Conservation (phyloP, 2,113 vertebrate genomes). For the Fukomys damarensis region DNA sequence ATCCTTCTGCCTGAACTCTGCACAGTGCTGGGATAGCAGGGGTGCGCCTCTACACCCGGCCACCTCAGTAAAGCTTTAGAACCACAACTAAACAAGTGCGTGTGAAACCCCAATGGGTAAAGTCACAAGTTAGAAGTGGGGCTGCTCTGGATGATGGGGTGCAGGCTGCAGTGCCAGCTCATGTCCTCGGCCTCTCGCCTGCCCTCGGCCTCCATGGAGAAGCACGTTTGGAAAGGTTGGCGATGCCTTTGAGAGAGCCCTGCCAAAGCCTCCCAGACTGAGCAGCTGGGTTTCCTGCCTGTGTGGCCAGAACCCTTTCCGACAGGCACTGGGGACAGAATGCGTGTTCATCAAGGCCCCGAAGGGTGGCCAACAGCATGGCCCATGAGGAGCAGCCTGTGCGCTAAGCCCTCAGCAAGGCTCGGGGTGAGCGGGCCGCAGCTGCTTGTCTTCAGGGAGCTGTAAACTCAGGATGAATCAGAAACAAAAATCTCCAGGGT, state of each 20-base stretch:
- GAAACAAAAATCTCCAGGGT: background rate
- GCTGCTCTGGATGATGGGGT: background rate
- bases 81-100: background rate
- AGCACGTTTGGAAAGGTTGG: background rate
- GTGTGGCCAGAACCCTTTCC: background rate
- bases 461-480: background rate
- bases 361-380: background rate
- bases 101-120: background rate
- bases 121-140: background rate
- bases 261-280: accelerated
- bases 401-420: background rate
- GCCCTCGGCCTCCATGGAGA: accelerated
- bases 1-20: background rate
- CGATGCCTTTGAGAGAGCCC: background rate
- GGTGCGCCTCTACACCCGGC: background rate
- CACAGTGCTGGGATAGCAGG: background rate
- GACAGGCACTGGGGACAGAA: background rate
- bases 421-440: background rate
- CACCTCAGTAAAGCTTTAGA: background rate
- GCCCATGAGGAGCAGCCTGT: no score
- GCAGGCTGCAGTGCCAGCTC: background rate
- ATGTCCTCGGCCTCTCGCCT: background rate
- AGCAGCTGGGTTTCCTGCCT: background rate
- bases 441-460: background rate
- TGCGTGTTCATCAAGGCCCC: background rate